phyloP scores from a whole-genome alignment of 2,113 vertebrate species.

The Heloderma charlesbogerti region DNA sequence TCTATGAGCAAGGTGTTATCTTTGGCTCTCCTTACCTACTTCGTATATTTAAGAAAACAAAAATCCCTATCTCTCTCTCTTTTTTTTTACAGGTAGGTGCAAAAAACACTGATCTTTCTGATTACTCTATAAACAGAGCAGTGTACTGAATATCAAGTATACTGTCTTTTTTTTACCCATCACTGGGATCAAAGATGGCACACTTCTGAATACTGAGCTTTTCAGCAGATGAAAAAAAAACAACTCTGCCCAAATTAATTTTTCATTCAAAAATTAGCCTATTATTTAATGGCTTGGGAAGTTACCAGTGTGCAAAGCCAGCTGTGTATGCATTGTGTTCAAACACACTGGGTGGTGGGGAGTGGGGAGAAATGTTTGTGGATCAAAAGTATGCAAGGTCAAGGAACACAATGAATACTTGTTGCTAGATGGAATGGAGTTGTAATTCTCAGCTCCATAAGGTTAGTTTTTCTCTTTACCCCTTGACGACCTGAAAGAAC shows the following conservation, averaged over 20 bases:
- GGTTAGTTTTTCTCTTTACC: not conserved
- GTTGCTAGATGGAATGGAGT: no score
- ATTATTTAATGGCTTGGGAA: not conserved
- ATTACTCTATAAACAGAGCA: slow-evolving; percentile 4
- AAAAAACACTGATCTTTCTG: not conserved
- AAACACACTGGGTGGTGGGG: not conserved
- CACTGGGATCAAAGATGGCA: not conserved
- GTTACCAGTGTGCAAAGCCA: not conserved
- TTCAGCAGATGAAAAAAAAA: not conserved
- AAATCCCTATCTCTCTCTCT: slow-evolving; percentile 12
- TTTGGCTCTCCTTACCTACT: slow-evolving; percentile 25
- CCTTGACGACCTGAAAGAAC: not conserved
- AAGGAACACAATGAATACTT: not conserved
- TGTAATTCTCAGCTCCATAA: not conserved
- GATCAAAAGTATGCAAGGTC: not conserved
- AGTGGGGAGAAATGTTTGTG: not conserved
- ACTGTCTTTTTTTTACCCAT: rapidly evolving
- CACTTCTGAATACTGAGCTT: slow-evolving; percentile 5
- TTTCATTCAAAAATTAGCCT: slow-evolving; percentile 42
- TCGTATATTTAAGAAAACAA: not conserved
- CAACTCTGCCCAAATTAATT: not conserved
- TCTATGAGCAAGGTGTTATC: not conserved
- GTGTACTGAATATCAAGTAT: not conserved
- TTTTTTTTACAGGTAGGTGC: not conserved
- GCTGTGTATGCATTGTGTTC: not conserved